A percentile compares a stretch with the other conserved stretches of the same genome.
phyloP scores from a whole-genome alignment of 2,797 vertebrate genomes.

The Nasua narica region DNA sequence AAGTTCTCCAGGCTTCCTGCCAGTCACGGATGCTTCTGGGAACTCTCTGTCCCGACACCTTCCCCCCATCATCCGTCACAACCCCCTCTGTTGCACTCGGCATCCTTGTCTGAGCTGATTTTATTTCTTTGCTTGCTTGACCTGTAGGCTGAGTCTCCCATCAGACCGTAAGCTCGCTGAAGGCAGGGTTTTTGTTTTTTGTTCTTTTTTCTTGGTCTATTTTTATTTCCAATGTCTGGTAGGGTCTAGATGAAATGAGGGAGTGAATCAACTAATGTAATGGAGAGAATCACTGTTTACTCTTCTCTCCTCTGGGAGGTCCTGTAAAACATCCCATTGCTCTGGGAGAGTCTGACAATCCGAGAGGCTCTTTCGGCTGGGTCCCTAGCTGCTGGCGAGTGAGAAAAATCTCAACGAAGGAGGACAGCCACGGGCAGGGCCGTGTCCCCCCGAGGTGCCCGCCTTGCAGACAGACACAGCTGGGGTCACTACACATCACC shows the following conservation, averaged over 20 bases:
- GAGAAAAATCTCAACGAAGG: not conserved
- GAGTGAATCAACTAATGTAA: not conserved
- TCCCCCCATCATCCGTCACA: not conserved
- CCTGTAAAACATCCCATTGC: not conserved
- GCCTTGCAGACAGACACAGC: rapidly evolving
- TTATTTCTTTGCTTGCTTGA: not conserved
- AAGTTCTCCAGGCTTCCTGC: not conserved
- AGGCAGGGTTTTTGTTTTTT: not conserved
- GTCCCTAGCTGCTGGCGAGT: not conserved
- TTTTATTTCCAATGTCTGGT: not conserved
- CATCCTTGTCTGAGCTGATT: not conserved
- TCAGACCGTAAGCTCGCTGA: not conserved
- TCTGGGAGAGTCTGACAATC: not conserved
- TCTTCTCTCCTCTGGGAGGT: not conserved
- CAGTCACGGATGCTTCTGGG: not conserved
- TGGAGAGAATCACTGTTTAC: not conserved
- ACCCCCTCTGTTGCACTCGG: not conserved
- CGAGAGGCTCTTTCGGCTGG: not conserved
- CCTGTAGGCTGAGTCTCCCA: not conserved
- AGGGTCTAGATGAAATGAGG: not conserved
- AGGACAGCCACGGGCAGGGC: not conserved
- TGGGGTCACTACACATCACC: rapidly evolving
- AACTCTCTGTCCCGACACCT: not conserved
- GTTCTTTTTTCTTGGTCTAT: not conserved
- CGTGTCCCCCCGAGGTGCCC: not conserved